Conservation (phyloP, 2,113 vertebrate species). For the Accipiter cooperii region DNA sequence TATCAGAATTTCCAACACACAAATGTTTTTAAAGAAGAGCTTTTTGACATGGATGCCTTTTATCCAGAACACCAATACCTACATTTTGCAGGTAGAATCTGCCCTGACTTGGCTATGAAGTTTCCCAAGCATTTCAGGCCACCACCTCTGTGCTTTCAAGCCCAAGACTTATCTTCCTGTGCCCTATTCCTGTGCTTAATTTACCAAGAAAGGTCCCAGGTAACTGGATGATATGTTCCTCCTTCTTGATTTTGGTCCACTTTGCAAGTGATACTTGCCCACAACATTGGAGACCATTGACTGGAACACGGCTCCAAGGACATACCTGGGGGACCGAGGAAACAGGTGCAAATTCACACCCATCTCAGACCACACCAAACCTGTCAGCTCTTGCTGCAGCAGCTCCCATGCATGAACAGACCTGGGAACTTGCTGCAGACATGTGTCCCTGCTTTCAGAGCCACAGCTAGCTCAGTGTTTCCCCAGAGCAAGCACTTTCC, state of each 20-base stretch:
- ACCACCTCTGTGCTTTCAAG: not conserved
- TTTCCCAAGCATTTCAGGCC: not conserved
- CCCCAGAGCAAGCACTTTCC: not conserved
- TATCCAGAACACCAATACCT: not conserved
- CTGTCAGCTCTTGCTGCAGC: not conserved
- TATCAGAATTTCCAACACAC: not conserved
- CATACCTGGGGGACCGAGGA: not conserved
- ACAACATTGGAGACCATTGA: not conserved
- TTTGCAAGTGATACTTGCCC: not conserved
- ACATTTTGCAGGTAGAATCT: not conserved
- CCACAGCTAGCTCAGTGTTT: rapidly evolving
- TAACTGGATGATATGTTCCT: not conserved
- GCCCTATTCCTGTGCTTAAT: not conserved
- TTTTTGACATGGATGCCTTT: not conserved
- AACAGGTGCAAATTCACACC: not conserved
- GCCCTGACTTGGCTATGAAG: not conserved
- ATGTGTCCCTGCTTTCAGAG: not conserved
- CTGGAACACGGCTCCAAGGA: not conserved
- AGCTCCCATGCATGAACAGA: not conserved
- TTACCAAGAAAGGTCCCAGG: not conserved
- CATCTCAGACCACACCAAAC: not conserved
- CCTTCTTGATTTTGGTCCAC: not conserved
- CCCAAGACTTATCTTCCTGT: not conserved
- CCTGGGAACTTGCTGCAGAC: not conserved
- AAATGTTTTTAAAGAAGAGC: not conserved